These are phyloP conservation scores for Deilephila porcellus DNA, from an alignment of 2,888 invertebrate genomes.

Conservation along the genomic window DNA sequence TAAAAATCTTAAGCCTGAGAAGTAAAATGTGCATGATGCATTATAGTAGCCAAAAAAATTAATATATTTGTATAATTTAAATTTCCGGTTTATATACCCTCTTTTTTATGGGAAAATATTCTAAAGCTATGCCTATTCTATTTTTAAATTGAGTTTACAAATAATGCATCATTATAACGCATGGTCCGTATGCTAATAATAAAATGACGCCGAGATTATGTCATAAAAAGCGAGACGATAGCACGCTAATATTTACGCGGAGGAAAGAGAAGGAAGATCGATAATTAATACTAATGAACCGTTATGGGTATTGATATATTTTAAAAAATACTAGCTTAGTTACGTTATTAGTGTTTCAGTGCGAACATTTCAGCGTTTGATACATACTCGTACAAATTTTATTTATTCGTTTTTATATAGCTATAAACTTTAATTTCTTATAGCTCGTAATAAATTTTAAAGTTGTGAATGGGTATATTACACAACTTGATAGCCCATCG, in stretches of 20 bases:
- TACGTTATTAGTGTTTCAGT: background rate
- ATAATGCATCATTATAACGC: background rate
- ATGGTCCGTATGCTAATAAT: conserved; percentile 17
- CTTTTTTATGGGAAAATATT: background rate
- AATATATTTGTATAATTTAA: too few relatives aligned
- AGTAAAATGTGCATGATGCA: too few relatives aligned
- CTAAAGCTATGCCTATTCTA: background rate
- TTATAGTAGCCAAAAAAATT: too few relatives aligned
- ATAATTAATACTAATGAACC: conserved; percentile 21
- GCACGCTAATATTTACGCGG: too few relatives aligned
- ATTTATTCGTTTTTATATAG: background rate
- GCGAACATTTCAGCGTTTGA: background rate
- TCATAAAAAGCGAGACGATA: background rate
- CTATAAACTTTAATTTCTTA: background rate
- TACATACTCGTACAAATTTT: background rate
- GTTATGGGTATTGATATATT: conserved; percentile 1
- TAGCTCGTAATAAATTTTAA: background rate
- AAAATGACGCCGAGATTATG: conserved; percentile 18
- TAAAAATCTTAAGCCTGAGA: too few relatives aligned
- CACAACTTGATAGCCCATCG: background rate
- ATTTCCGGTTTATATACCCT: too few relatives aligned
- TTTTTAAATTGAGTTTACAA: conserved; percentile 2
- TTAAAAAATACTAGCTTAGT: background rate
- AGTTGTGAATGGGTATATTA: background rate
- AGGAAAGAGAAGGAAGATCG: background rate